Evolutionary conservation across 2,888 invertebrate genomes (phyloP), one percentile per base, ranked within the genome.

Genomic region (Polydrusus pterygomalis): DNA sequence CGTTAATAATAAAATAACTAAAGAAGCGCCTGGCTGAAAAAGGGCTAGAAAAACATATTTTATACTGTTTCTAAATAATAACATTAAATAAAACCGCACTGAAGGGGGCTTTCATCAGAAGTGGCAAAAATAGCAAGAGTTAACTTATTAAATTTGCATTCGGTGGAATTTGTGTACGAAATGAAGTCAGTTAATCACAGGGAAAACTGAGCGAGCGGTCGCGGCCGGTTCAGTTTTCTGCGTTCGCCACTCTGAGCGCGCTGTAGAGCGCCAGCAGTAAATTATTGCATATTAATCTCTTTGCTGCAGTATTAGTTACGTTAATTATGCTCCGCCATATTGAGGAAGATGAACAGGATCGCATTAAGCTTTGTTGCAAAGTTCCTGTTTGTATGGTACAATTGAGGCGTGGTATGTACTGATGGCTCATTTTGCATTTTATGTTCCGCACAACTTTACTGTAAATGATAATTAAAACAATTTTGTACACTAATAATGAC

Each of bases 211-310:
- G 82, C 83, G 83, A 83, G 83, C 83, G 84, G 84, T 20, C 45
- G 70, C 68, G 72, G 74, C 85, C 84, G 83, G 85, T 85, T 85
- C 85, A 86, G 86, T 86, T 86, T 87, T 87, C 86, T 86, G 84
- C 85, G 83, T 84, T 85, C 84, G 84, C 85, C 84, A 84, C 83
- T 83, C 83, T 62, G 38, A 68, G 64, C 69, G 73, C 76, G 71
- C 73, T 73, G 69, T 30, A 68, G 82, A 84, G 84, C 86, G 85
- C 85, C 85, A 80, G 85, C 86, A 84, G 87, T 87, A 87, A 87
- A 87, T 87, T 87, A 88, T 87, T 86, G 88, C 87, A 87, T 87
- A 88, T 87, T 88, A 88, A 87, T 87, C 87, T 87, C 86, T 84
- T 84, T 83, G 86, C 87, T 87, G 87, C 87, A 87, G 87, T 87